phyloP scores from a whole-genome alignment of 2,113 vertebrate genomes.

The Ptilonorhynchus violaceus region DNA sequence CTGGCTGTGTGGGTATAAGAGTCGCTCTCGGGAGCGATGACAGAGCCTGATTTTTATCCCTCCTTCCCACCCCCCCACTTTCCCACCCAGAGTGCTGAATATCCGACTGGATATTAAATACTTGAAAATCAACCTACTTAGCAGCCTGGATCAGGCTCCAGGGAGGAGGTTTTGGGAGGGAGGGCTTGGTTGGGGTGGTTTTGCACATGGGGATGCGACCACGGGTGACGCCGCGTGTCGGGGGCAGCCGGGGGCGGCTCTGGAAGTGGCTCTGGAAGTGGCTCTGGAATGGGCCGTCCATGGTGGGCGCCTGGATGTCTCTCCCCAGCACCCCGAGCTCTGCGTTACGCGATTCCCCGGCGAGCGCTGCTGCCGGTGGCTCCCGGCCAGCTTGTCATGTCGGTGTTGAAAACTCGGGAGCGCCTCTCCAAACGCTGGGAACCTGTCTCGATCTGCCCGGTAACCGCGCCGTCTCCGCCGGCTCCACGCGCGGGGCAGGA shows the following conservation, averaged over 20 bases:
- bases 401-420: background rate
- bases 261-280: background rate
- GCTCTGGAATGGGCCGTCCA: accelerated
- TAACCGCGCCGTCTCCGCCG: background rate
- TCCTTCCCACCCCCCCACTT: background rate
- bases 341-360: accelerated
- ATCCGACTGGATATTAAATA: background rate
- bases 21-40: background rate
- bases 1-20: background rate
- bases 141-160: background rate
- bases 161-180: background rate
- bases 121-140: slow-evolving; percentile 15
- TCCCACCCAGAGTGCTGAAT: slow-evolving; percentile 1
- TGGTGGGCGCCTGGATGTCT: accelerated
- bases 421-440: background rate
- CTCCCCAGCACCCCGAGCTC: background rate
- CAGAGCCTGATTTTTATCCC: slow-evolving; percentile 42
- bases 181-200: background rate
- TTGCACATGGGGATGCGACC: accelerated
- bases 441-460: slow-evolving; percentile 14
- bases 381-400: slow-evolving; percentile 13
- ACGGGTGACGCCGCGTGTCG: accelerated
- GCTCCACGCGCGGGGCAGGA: background rate
- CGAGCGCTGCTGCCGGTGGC: background rate
- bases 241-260: accelerated